Conservation (phyloP, 2,113 vertebrate species). For the Junco hyemalis region DNA sequence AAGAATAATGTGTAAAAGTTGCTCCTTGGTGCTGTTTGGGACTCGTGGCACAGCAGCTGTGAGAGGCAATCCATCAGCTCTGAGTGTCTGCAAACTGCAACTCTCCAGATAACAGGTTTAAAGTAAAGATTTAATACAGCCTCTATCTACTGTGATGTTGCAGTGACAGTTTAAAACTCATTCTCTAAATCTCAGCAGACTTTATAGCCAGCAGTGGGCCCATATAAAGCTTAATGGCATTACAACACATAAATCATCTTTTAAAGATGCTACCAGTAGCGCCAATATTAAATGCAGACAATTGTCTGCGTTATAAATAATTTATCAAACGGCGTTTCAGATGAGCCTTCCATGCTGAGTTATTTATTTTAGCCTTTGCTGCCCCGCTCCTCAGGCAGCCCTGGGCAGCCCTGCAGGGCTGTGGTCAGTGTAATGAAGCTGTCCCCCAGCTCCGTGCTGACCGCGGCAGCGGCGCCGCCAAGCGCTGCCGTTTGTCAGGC, state of each 20-base stretch:
- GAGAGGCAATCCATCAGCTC: conserved; percentile 87
- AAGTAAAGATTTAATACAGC: conserved; percentile 88
- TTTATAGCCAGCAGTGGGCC: conserved; percentile 90
- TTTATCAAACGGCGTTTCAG: conserved; percentile 91
- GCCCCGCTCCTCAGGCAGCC: conserved; percentile 85
- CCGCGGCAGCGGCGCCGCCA: conserved; percentile 82
- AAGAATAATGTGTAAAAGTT: conserved; percentile 69
- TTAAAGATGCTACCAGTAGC: conserved; percentile 93
- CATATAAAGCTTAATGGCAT: conserved; percentile 94
- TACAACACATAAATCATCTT: conserved; percentile 99
- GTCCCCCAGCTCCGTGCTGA: conserved; percentile 83
- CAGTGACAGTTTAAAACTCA: conserved; percentile 95
- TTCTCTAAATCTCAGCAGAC: conserved; percentile 91
- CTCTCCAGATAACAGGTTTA: conserved; percentile 89
- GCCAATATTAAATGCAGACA: conserved; percentile 96
- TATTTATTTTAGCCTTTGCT: conserved; percentile 92
- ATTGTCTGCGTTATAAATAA: conserved; percentile 97
- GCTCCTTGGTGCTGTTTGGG: conserved; percentile 62
- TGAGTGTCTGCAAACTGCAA: conserved; percentile 89
- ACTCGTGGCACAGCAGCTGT: conserved; percentile 41
- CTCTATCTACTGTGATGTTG: conserved; percentile 85
- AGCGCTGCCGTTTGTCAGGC: conserved; percentile 90
- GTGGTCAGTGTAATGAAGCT: conserved; percentile 93
- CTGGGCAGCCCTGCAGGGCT: conserved; percentile 53
- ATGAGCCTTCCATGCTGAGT: conserved; percentile 79